Evolutionary conservation across 2,888 invertebrate genomes (phyloP).

Genomic region (Crepidodera aurea): DNA sequence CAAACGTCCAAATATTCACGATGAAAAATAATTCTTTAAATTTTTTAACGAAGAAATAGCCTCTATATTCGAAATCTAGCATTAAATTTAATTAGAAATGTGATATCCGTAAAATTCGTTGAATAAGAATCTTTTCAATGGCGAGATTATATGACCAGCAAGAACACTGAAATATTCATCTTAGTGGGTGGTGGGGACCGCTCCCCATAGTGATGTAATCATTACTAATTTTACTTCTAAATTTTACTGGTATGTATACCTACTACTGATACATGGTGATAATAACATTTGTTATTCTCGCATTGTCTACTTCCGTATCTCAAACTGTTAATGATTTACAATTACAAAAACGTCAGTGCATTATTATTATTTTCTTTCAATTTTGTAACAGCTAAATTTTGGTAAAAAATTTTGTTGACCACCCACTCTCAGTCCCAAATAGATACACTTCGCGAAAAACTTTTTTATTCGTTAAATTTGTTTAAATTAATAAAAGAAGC

Average conservation of each 20-base stretch:
- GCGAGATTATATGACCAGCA: slow-evolving; percentile 2
- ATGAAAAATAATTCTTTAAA: too few species aligned
- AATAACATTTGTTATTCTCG: neutral
- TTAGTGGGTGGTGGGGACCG: slow-evolving; percentile 44
- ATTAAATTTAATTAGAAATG: neutral
- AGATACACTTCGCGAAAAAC: too few species aligned
- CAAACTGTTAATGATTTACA: neutral
- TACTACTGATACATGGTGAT: neutral
- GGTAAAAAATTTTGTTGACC: too few species aligned
- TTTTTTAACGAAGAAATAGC: too few species aligned
- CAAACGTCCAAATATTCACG: too few species aligned
- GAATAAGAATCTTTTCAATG: neutral
- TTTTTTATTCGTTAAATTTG: too few species aligned
- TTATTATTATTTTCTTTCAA: too few species aligned
- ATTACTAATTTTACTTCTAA: slow-evolving; percentile 6
- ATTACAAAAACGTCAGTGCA: neutral
- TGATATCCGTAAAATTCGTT: slow-evolving; percentile 6
- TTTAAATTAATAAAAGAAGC: too few species aligned
- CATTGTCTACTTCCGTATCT: slow-evolving; percentile 2
- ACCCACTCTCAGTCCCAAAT: too few species aligned
- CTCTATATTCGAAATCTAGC: too few species aligned
- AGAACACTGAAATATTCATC: slow-evolving; percentile 41
- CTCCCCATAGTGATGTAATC: slow-evolving; percentile 33
- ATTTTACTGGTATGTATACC: neutral
- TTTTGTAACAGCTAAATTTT: too few species aligned